Evolutionary conservation across 2,113 vertebrate species (phyloP), one percentile per base, ranked within the genome.

Genomic region (Passer domesticus): DNA sequence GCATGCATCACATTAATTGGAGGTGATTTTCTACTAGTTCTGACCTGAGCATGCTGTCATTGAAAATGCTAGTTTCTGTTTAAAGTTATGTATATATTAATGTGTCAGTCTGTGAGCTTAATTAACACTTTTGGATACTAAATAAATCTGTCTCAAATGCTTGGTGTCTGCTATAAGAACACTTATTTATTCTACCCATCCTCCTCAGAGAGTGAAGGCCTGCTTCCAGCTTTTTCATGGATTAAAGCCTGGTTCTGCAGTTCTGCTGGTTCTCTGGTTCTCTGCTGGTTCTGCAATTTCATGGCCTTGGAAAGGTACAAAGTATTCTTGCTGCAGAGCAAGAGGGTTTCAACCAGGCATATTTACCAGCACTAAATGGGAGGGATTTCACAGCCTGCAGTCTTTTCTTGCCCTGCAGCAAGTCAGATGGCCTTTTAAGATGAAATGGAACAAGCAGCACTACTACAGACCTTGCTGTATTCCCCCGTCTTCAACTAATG

Each of bases 1-100:
- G 1, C 0, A 0, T 64, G 33, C 6, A 7, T 82, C 20, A 79
- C 30, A 47, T 63, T 70, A 68, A 55, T 35, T 25, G 35, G 52
- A 70, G 8, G 14, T 87, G 21, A 63, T 78, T 81, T 92, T 86
- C 24, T 73, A 27, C 25, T 70, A 16, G 17, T 41, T 90, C 58
- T 73, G 67, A 53, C 17, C 53, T 47, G 30, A 59, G 33, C 18
- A 4, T 3, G 7, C 53, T 55, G 70, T 70, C 13, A 44, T 20
- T 68, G 64, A 60, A 53, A 76, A 50, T 44, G 18, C 33, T 63
- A 28, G 12, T 44, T 89, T 87, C 39, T 79, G 11, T 70, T 94
- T 70, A 47, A 74, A 89, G 81, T 21, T 13, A 25, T 8, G 6
- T 39, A 3, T 21, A 24, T 33, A 18, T 63, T 79, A 30, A 33